Evolutionary conservation across 2,797 vertebrate species (phyloP), one percentile per base, ranked within the genome.

Genomic region (Liasis olivaceus): DNA sequence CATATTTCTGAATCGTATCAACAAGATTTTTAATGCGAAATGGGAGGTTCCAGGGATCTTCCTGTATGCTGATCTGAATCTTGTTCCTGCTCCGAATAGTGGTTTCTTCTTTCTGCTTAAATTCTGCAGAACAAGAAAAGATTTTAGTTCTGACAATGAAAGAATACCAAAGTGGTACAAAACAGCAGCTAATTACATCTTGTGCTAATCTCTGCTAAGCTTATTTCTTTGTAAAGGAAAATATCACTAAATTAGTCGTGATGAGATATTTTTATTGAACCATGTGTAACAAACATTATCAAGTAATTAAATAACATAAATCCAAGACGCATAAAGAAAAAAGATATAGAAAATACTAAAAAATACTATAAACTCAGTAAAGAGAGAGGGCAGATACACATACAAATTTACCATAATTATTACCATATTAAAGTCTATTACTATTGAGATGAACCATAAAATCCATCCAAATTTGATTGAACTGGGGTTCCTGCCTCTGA

Each of bases 11-110:
- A 95, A 99, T 98, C 94, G 98, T 99, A 96, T 99, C 99, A 95
- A 99, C 98, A 92, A 99, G 98, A n/a, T 97, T 98, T 97, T 98
- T 99, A 96, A 99, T 99, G n/a, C 99, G 98, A 96, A 90, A 97
- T n/a, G 99, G 99, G 62, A 99, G 98, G 98, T 99, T 99, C 99
- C 99, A 99, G 17, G 99, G 99, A 97, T 99, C 99, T 97, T 99
- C 99, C 96, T 99, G 98, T 96, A 99, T 98, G 97, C 99, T 99
- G 96, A 99, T 98, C 96, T 99, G 98, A 95, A 99, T 99, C 81
- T 99, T 95, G 93, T 96, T 97, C 64, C 99, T 98, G 93, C 98
- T 99, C 24, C 98, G 98, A 42, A 98, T 94, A 0, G 98, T 99
- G 96, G 98, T 99, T 95, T 99, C 99, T 91, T 99, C 99, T 8